These are phyloP conservation scores for Drosophila mercatorum DNA, from an alignment of 2,888 invertebrate genomes.

Conservation along the genomic window DNA sequence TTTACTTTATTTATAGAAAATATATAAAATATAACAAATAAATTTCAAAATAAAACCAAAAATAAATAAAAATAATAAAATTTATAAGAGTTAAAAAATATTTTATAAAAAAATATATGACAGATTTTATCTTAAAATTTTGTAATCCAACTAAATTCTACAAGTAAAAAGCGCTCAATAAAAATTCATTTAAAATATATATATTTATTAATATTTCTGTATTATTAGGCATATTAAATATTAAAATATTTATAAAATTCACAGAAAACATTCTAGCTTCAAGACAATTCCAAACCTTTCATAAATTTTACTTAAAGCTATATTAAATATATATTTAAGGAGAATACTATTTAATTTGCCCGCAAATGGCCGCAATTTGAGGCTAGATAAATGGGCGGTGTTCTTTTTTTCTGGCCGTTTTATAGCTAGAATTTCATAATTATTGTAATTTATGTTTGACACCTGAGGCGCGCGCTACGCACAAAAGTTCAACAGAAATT, in stretches of 20 bases:
- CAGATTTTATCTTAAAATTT: too few species aligned
- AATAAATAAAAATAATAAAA: neutral
- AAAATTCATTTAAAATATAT: too few species aligned
- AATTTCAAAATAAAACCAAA: neutral
- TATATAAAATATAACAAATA: neutral
- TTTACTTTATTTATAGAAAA: neutral
- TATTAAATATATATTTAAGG: neutral
- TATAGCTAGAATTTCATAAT: conserved; percentile 66
- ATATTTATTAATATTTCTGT: too few species aligned
- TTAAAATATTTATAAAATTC: neutral
- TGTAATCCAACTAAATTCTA: too few species aligned
- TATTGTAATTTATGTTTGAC: conserved; percentile 75
- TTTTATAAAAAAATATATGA: too few species aligned
- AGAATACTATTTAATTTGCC: conserved; percentile 27
- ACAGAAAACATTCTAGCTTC: neutral
- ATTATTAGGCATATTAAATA: too few species aligned
- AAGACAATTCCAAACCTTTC: neutral
- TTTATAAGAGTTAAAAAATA: neutral
- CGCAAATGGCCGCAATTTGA: conserved; percentile 24
- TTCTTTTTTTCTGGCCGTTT: conserved; percentile 17
- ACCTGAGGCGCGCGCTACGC: conserved; percentile 68
- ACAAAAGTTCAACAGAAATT: conserved; percentile 37
- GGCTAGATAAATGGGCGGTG: conserved; percentile 32
- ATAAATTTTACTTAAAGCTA: neutral
- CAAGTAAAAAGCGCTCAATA: too few species aligned